A percentile compares a stretch with the other conserved stretches of the same genome.
Conservation (phyloP, 2,113 vertebrate genomes). For the Pimephales promelas region DNA sequence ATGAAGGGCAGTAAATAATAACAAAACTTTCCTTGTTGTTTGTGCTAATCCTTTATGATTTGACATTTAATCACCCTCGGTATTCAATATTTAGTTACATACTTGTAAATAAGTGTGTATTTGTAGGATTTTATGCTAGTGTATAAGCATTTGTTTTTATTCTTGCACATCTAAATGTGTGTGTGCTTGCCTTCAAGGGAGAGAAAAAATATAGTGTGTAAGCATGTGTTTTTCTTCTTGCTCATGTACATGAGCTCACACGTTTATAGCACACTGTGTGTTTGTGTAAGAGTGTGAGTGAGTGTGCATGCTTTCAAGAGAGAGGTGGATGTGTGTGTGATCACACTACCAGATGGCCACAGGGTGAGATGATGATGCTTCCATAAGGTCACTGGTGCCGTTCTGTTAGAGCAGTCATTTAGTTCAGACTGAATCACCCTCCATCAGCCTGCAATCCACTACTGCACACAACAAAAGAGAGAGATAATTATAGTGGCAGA, state of each 20-base stretch:
- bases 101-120: not conserved
- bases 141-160: not conserved
- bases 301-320: not conserved
- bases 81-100: not conserved
- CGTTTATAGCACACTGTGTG: slow-evolving; percentile 21
- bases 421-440: slow-evolving; percentile 42
- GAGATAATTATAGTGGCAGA: slow-evolving; percentile 11
- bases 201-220: not conserved
- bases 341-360: slow-evolving; percentile 46
- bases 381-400: slow-evolving; percentile 38
- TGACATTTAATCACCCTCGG: not conserved
- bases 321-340: slow-evolving; percentile 8
- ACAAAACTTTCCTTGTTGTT: not conserved
- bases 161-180: not conserved
- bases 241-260: slow-evolving; percentile 1
- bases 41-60: not conserved
- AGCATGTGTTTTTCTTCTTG: slow-evolving; percentile 8
- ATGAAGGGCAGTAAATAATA: not conserved
- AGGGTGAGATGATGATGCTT: slow-evolving; percentile 43
- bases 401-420: slow-evolving; percentile 43
- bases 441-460: slow-evolving; percentile 27
- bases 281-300: slow-evolving; percentile 4
- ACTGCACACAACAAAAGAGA: slow-evolving; percentile 10
- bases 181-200: not conserved
- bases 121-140: not conserved